A percentile compares a stretch with the other conserved stretches of the same genome.
Conservation (phyloP, 2,888 invertebrate genomes). For the Gnatocerus cornutus region DNA sequence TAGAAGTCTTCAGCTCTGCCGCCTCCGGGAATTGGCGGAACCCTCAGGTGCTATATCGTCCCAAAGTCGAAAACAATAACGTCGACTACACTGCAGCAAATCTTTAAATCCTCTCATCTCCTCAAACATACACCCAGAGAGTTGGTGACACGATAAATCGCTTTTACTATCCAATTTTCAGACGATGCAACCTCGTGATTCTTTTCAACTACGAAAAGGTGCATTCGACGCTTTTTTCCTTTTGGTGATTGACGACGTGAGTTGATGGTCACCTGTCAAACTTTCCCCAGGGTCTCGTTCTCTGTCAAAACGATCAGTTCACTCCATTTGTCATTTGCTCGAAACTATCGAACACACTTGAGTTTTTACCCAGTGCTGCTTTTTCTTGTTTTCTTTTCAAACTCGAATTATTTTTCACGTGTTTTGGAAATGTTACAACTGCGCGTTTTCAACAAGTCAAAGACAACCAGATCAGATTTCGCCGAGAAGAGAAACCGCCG, state of each 20-base stretch:
- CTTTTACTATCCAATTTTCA: slow-evolving; percentile 41
- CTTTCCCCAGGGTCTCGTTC: slow-evolving; percentile 25
- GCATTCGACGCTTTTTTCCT: neutral
- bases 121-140: slow-evolving; percentile 36
- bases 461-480: no score
- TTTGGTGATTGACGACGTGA: slow-evolving; percentile 41
- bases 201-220: neutral
- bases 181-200: slow-evolving; percentile 19
- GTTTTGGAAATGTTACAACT: no score
- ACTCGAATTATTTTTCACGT: no score
- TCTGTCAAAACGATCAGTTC: slow-evolving; percentile 35
- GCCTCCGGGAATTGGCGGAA: neutral
- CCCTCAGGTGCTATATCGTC: slow-evolving; percentile 26
- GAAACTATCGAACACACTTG: slow-evolving; percentile 25
- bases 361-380: neutral
- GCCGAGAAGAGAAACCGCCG: no score
- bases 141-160: slow-evolving; percentile 39
- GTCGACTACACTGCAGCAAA: slow-evolving; percentile 39
- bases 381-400: no score
- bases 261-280: slow-evolving; percentile 42
- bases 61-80: slow-evolving; percentile 42
- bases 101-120: slow-evolving; percentile 42
- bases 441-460: no score
- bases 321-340: slow-evolving; percentile 42
- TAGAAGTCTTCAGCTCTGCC: slow-evolving; percentile 5